These are phyloP conservation scores for Druon quercuslanigerum DNA, from an alignment of 1,140 invertebrate species.

Conservation along the genomic window DNA sequence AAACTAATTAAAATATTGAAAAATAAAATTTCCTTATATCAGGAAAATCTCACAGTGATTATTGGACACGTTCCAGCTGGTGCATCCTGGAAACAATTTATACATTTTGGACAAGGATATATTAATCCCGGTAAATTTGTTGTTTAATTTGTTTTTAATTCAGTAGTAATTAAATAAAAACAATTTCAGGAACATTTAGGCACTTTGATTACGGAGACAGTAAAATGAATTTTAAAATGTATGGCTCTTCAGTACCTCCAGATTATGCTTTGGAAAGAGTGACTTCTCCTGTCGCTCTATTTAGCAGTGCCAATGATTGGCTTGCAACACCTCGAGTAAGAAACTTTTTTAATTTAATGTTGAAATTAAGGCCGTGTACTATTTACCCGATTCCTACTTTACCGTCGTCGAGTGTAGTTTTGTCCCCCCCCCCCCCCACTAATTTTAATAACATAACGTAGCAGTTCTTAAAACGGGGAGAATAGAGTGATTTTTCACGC, in stretches of 20 bases:
- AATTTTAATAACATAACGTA: too few species aligned
- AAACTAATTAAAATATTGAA: not conserved
- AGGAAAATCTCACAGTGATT: constrained; percentile 83
- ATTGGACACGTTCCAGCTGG: constrained; percentile 86
- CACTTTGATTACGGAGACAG: constrained; percentile 69
- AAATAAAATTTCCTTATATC: constrained; percentile 19
- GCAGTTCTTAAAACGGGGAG: too few species aligned
- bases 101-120: constrained; percentile 81
- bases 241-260: constrained; percentile 76
- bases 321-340: constrained; percentile 74
- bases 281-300: constrained; percentile 78
- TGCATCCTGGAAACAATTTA: constrained; percentile 84
- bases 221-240: constrained; percentile 71
- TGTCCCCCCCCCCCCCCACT: too few species aligned
- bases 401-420: too few species aligned
- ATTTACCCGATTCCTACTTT: too few species aligned
- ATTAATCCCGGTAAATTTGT: constrained; percentile 64
- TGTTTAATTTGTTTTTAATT: constrained; percentile 14
- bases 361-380: too few species aligned
- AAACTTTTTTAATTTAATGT: not conserved
- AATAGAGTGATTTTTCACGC: too few species aligned
- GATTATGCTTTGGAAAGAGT: constrained; percentile 79
- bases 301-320: constrained; percentile 81
- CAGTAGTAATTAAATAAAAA: not conserved
- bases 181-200: constrained; percentile 62